These are phyloP conservation scores for Penaeus vannamei DNA, from an alignment of 1,140 invertebrate species.

Conservation along the genomic window DNA sequence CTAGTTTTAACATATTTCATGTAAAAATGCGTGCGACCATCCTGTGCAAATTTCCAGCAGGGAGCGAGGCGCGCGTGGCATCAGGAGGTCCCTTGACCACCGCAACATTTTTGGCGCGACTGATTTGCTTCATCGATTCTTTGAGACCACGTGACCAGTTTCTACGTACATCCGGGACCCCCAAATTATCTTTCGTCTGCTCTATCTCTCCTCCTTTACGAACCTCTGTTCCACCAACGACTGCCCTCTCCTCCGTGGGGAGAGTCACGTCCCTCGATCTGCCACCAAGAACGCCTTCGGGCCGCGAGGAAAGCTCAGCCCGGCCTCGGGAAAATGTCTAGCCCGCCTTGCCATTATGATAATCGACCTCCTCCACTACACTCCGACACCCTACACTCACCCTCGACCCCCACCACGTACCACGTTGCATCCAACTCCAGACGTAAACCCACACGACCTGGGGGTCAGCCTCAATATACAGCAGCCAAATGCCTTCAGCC, in stretches of 20 bases:
- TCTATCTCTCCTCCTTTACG: slow-evolving; percentile 20
- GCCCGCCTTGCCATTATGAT: slow-evolving; percentile 60
- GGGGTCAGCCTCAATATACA: too few relatives aligned
- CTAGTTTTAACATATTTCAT: slow-evolving; percentile 34
- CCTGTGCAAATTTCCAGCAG: not conserved
- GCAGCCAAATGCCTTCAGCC: too few relatives aligned
- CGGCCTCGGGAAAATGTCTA: slow-evolving; percentile 3
- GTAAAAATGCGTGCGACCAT: slow-evolving; percentile 9
- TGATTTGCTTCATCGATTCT: slow-evolving; percentile 63
- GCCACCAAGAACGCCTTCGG: slow-evolving; percentile 9
- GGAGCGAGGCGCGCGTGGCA: not conserved
- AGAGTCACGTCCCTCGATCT: slow-evolving; percentile 3
- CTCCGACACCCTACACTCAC: slow-evolving; percentile 41
- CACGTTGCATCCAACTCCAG: slow-evolving; percentile 42
- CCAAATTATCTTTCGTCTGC: slow-evolving; percentile 42
- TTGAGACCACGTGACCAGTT: slow-evolving; percentile 58
- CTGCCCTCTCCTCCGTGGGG: not conserved
- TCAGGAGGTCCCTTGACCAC: not conserved
- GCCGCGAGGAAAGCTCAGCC: not conserved
- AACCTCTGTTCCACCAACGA: too few relatives aligned
- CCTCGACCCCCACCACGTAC: slow-evolving; percentile 52
- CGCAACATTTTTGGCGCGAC: slow-evolving; percentile 34
- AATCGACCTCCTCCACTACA: slow-evolving; percentile 50
- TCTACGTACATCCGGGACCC: slow-evolving; percentile 36
- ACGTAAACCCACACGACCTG: not conserved